Evolutionary conservation across 2,113 vertebrate species (phyloP), one percentile per base, ranked within the genome.

Genomic region (Carassius gibelio): DNA sequence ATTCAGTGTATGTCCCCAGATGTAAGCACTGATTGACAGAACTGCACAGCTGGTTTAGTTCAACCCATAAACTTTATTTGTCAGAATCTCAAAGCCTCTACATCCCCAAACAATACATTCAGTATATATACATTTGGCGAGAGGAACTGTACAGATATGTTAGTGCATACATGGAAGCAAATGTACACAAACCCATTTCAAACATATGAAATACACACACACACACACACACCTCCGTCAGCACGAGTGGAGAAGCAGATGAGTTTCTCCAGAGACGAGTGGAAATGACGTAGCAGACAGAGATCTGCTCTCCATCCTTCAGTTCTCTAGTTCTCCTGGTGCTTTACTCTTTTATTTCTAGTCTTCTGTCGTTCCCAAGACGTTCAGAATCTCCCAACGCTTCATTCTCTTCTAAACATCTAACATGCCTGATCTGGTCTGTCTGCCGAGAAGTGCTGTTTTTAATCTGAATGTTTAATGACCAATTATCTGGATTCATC

Each of bases 51-150:
- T 36, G 17, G 36, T 61, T 57, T 23, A 68, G 45, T 85, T 72
- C 59, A 86, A 91, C 89, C 91, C 91, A 93, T 94, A 93, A 94
- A 94, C 90, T 94, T 94, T 94, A 93, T 94, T 95, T 91, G 62
- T 92, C 91, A 94, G 88, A 93, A 94, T 91, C 91, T 92, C 84
- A 87, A 90, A 88, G 89, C 89, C 92, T 93, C 91, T 86, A 91
- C 82, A 86, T 93, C 93, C 91, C 93, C 91, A 89, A 92, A 93
- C 92, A 92, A 92, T 94, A 95, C 94, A 95, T 95, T 95, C 94
- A 95, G 90, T 94, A 95, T 94, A 91, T 94, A 91, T 94, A 95
- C 94, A 95, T 94, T 93, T 94, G 93, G 93, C 92, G 13, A 91
- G 90, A 92, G 92, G 92, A 91, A 92, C 93, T 92, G 89, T 91